Evolutionary conservation across 2,888 invertebrate genomes (phyloP), one percentile per base, ranked within the genome.

Genomic region (Druceiella hillmani): DNA sequence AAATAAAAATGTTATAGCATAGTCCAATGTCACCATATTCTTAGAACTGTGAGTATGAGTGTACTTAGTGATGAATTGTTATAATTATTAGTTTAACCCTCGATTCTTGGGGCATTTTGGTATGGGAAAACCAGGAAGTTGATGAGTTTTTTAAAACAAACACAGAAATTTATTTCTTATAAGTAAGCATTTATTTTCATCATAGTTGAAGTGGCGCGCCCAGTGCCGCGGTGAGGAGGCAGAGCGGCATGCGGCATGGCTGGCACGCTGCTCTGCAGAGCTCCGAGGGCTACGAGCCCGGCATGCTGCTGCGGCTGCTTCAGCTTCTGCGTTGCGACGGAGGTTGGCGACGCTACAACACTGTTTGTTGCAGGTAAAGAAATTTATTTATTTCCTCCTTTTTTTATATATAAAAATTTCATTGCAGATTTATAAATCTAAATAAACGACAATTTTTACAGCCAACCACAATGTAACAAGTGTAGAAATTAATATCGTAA

Each of bases 151-250:
- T n/a, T n/a, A n/a, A n/a, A n/a, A n/a, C n/a, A n/a, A n/a, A n/a
- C n/a, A n/a, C n/a, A 27, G 6, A 27, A 27, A 11, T 27, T 27
- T 27, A 22, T 15, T 29, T 14, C 28, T 20, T n/a, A 16, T 32
- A 22, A n/a, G n/a, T n/a, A n/a, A n/a, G n/a, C n/a, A 6, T 17
- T 20, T 28, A 17, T 12, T 31, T 31, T 20, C 15, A 32, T 34
- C 33, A 13, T 43, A 73, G 71, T 69, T 83, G 4, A 84, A 85
- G 58, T 82, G 84, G 62, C 79, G 97, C 9, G 78, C 91, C 36
- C 79, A 87, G 45, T 85, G 85, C 50, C 93, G 93, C 55, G 80
- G 88, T 52, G 80, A 84, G 52, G 87, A 91, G 66, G 89, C 88
- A 0, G 76, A 81, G 36, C 75, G 87, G 37, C 93, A 95, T 57